These are phyloP conservation scores for Malurus alboscapulatus DNA, from an alignment of 2,113 vertebrate genomes.

Conservation along the genomic window DNA sequence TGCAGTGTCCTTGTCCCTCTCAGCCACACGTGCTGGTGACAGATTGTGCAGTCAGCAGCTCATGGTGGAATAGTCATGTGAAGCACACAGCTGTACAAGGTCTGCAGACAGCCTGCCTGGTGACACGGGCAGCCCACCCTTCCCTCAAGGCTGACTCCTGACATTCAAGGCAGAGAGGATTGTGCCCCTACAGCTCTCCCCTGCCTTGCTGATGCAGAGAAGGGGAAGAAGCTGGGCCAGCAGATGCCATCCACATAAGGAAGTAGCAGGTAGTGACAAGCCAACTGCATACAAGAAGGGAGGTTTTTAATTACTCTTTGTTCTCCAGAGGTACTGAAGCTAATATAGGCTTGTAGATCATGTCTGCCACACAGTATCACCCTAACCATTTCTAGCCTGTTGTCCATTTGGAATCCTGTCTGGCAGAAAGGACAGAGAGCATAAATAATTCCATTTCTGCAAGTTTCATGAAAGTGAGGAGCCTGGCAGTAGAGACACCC, in stretches of 20 bases:
- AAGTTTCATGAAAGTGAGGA: background rate
- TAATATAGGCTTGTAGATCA: background rate
- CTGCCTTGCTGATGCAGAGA: background rate
- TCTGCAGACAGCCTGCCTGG: background rate
- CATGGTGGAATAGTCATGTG: rapidly evolving
- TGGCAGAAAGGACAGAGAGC: background rate
- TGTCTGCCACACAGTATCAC: background rate
- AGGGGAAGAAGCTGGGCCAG: background rate
- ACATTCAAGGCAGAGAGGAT: background rate
- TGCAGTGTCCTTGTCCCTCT: background rate
- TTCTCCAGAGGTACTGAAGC: background rate
- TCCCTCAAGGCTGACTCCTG: background rate
- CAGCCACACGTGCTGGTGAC: background rate
- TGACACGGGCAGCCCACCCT: rapidly evolving
- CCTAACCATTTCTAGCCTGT: background rate
- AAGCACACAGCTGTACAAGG: rapidly evolving
- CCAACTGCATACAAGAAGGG: background rate
- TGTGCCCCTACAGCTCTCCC: background rate
- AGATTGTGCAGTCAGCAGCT: background rate
- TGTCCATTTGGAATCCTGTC: background rate
- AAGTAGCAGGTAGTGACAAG: background rate
- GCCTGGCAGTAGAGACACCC: background rate
- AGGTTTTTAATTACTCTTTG: background rate
- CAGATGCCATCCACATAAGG: background rate
- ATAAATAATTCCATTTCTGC: background rate